Conservation (phyloP, 2,888 invertebrate species). For the Paralinhomoeus sp. region DNA sequence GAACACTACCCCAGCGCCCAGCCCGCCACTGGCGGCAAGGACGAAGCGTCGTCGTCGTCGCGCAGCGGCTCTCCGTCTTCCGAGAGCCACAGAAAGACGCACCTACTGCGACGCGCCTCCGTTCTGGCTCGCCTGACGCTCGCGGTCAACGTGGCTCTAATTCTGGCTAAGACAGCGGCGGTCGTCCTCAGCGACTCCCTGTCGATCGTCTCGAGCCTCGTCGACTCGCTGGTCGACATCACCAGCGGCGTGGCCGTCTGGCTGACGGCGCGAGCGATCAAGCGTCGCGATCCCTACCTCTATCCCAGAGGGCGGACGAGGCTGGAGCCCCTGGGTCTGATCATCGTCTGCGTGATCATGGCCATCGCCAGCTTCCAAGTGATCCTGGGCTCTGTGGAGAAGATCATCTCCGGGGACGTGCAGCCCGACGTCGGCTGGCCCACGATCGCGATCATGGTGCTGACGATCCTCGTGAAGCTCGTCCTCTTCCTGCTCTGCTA, state of each 20-base stretch:
- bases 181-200: constrained; percentile 24
- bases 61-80: not conserved
- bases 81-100: not conserved
- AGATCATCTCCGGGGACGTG: constrained; percentile 9
- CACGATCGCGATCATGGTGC: constrained; percentile 19
- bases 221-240: constrained; percentile 32
- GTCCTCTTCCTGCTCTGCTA: constrained; percentile 19
- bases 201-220: constrained; percentile 30
- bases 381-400: constrained; percentile 15
- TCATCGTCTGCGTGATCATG: constrained; percentile 31
- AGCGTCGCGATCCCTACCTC: constrained; percentile 26
- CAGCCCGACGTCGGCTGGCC: constrained; percentile 13
- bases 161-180: constrained; percentile 27
- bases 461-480: constrained; percentile 17
- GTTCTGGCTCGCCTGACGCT: constrained; percentile 14
- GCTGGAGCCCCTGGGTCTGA: constrained; percentile 30
- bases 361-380: constrained; percentile 30
- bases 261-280: constrained; percentile 27
- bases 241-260: constrained; percentile 29
- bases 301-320: constrained; percentile 32
- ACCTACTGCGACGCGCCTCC: constrained; percentile 1
- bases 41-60: not conserved
- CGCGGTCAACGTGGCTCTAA: constrained; percentile 20
- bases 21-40: not conserved
- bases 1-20: not conserved